Evolutionary conservation across 2,113 vertebrate genomes (phyloP).

Genomic region (Anoplopoma fimbria): DNA sequence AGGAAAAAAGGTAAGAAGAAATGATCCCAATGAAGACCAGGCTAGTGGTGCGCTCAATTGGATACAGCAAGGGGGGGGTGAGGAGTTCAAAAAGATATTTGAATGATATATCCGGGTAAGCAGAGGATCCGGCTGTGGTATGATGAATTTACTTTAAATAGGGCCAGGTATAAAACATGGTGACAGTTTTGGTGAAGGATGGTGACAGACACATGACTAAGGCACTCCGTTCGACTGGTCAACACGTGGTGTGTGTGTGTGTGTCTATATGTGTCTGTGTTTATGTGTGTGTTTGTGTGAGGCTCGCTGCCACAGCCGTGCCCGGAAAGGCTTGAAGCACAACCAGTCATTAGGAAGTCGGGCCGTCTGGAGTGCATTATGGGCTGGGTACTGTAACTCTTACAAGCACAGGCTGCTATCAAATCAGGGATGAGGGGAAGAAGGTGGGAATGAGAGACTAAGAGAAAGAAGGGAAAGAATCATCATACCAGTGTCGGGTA

Average conservation of each 20-base stretch:
- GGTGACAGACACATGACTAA: constrained; percentile 48
- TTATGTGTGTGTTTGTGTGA: constrained; percentile 75
- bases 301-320: constrained; percentile 81
- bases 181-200: neutral
- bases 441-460: constrained; percentile 37
- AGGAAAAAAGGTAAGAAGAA: constrained; percentile 61
- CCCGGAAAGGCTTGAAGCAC: constrained; percentile 86
- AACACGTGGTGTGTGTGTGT: constrained; percentile 63
- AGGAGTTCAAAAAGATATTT: constrained; percentile 58
- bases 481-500: constrained; percentile 24
- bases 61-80: constrained; percentile 51
- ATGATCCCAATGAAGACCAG: constrained; percentile 77
- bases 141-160: constrained; percentile 29
- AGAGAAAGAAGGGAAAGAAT: neutral
- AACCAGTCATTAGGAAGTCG: constrained; percentile 87
- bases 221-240: constrained; percentile 53
- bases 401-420: constrained; percentile 82
- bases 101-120: neutral
- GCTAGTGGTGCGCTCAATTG: constrained; percentile 56
- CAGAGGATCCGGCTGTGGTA: neutral
- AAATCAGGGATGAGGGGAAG: constrained; percentile 67
- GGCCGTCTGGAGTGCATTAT: constrained; percentile 87
- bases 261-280: constrained; percentile 37
- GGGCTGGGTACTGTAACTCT: constrained; percentile 82
- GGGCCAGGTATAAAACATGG: constrained; percentile 18